Conservation (phyloP, 2,113 vertebrate species). For the Limanda limanda region DNA sequence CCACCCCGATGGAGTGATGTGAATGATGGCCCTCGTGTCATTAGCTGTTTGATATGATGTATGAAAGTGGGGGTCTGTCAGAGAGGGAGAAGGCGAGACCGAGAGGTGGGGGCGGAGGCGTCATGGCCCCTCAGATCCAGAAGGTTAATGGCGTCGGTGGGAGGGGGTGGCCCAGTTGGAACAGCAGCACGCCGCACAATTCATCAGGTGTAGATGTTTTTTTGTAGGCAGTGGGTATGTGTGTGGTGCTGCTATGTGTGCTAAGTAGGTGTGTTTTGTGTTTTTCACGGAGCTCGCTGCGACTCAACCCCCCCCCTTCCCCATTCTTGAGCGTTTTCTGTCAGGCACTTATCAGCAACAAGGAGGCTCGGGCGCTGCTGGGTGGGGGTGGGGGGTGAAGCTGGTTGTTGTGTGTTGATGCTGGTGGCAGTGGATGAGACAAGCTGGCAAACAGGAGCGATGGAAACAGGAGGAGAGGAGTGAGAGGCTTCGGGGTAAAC, state of each 20-base stretch:
- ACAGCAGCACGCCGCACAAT: slow-evolving; percentile 58
- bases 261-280: slow-evolving; percentile 63
- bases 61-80: slow-evolving; percentile 65
- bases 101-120: slow-evolving; percentile 57
- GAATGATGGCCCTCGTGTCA: slow-evolving; percentile 69
- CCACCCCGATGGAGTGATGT: slow-evolving; percentile 34
- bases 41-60: slow-evolving; percentile 76
- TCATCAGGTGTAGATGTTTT: slow-evolving; percentile 57
- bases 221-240: background rate
- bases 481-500: slow-evolving; percentile 84
- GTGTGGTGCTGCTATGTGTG: background rate
- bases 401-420: slow-evolving; percentile 43
- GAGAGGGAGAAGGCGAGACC: slow-evolving; percentile 29
- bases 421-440: slow-evolving; percentile 51
- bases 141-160: slow-evolving; percentile 81
- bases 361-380: slow-evolving; percentile 29
- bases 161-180: slow-evolving; percentile 66
- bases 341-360: slow-evolving; percentile 64
- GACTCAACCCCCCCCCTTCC: slow-evolving; percentile 3
- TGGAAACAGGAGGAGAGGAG: slow-evolving; percentile 45
- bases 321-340: slow-evolving; percentile 53
- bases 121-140: slow-evolving; percentile 66
- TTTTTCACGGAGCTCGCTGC: slow-evolving; percentile 48
- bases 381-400: slow-evolving; percentile 25
- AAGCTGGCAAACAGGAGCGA: slow-evolving; percentile 4